phyloP scores from a whole-genome alignment of 2,113 vertebrate genomes.

The Crotalus tigris region DNA sequence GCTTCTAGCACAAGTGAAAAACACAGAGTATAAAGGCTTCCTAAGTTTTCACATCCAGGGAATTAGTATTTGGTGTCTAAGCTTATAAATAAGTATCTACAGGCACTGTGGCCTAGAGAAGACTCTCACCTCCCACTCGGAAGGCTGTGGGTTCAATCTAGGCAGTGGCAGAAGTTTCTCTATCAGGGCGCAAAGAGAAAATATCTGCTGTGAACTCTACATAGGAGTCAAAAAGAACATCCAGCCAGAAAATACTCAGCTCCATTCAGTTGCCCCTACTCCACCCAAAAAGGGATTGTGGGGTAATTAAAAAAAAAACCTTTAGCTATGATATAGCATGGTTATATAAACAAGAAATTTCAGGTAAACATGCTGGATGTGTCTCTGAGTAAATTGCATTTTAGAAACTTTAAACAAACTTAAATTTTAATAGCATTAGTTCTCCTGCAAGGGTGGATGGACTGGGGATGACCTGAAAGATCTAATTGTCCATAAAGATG shows the following conservation, averaged over 20 bases:
- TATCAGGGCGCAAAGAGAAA: background rate
- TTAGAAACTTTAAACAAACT: background rate
- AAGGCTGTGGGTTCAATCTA: too few relatives aligned
- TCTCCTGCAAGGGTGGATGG: background rate
- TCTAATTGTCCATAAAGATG: background rate
- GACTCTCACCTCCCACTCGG: background rate
- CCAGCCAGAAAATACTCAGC: too few relatives aligned
- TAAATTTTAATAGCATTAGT: background rate
- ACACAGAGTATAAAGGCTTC: background rate
- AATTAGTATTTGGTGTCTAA: background rate
- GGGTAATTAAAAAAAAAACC: background rate
- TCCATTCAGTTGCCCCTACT: background rate
- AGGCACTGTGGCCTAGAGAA: background rate
- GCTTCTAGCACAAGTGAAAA: background rate
- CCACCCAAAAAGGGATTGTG: background rate
- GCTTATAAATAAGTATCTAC: background rate
- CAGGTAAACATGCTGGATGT: too few relatives aligned
- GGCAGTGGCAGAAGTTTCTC: too few relatives aligned
- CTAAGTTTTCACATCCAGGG: background rate
- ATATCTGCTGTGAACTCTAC: background rate
- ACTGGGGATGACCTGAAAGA: fast-evolving
- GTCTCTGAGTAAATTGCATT: background rate
- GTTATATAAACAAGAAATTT: too few relatives aligned
- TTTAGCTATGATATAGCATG: background rate
- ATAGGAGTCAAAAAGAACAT: background rate